Evolutionary conservation across 2,113 vertebrate species (phyloP), one percentile per base, ranked within the genome.

Genomic region (Tenebrosternarchus preto): DNA sequence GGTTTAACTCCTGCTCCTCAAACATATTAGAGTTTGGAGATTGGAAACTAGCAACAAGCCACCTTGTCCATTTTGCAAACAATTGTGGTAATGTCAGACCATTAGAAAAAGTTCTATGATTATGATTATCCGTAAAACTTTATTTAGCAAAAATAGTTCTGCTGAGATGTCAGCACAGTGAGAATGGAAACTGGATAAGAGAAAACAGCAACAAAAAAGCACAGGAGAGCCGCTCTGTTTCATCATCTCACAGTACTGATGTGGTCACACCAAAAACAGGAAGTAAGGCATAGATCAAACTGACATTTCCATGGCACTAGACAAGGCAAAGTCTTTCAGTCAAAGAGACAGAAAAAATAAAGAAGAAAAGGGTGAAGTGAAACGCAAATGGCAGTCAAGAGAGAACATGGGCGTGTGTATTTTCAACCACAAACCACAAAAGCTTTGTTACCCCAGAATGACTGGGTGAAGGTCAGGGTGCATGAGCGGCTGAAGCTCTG

Each of bases 211-310:
- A 70, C 5, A 7, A 8, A 33, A 59, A 4, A 39, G 19, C 19
- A 50, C 12, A 24, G 22, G 15, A 60, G 43, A 43, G 71, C 24
- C 57, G 60, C 29, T 39, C n/a, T 25, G 24, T 15, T 25, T 63
- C 17, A 61, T 20, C 57, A 59, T 72, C 74, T 72, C 11, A 8
- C 39, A 50, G 25, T 17, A 19, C 69, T 61, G 55, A 68, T 29
- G 78, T 36, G 55, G 31, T 74, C 20, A 19, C 20, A 43, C 27
- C 29, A 46, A n/a, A 57, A 80, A 85, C 81, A 85, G 84, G 84
- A 83, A 75, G 78, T 81, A 64, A 83, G 20, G 74, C 81, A 75
- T 77, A 80, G 80, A 85, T 77, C 74, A 80, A 46, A 74, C 61
- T 74, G 80, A 68, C 61, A 43, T 17, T 68, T 50, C 53, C 64